Conservation (phyloP, 2,113 vertebrate genomes). For the Zosterops lateralis region DNA sequence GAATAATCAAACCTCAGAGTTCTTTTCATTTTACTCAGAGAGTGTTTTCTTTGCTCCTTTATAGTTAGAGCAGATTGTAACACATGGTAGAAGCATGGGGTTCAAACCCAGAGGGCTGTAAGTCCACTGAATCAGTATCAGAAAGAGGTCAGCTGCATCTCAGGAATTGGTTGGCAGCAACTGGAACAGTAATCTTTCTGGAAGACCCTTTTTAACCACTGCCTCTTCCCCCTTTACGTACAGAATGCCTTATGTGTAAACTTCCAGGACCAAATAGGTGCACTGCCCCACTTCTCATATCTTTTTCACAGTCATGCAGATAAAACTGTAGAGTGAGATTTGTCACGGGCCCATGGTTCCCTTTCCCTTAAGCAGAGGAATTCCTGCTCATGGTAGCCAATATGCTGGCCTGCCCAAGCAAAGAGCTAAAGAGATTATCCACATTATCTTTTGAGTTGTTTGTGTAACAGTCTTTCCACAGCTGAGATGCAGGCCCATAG, state of each 20-base stretch:
- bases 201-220: not conserved
- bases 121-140: not conserved
- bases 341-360: too few relatives aligned
- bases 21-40: not conserved
- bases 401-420: not conserved
- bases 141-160: not conserved
- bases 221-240: not conserved
- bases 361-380: not conserved
- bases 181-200: not conserved
- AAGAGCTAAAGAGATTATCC: not conserved
- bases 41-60: not conserved
- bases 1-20: not conserved
- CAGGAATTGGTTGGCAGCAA: not conserved
- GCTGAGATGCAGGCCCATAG: not conserved
- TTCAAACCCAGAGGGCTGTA: not conserved
- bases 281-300: rapidly evolving
- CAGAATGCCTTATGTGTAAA: not conserved
- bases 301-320: not conserved
- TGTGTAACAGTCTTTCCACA: not conserved
- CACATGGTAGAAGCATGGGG: not conserved
- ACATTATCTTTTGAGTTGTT: not conserved
- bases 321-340: not conserved
- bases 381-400: not conserved
- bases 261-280: not conserved
- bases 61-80: not conserved